Evolutionary conservation across 2,888 invertebrate genomes (phyloP), one percentile per base, ranked within the genome.

Genomic region (Apeira syringaria): DNA sequence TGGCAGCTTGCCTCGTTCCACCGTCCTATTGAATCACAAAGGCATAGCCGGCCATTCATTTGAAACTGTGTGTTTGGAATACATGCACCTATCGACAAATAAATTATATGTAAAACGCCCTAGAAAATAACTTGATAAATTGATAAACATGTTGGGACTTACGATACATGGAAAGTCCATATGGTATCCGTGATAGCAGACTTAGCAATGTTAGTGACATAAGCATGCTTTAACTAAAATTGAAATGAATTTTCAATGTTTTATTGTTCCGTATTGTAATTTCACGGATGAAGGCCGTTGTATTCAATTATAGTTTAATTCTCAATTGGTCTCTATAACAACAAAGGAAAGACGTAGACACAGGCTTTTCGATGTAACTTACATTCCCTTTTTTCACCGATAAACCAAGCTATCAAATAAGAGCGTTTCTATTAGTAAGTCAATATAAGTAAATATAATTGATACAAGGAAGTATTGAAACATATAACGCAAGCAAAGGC

Each of bases 1-100:
- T 67, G 59, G 57, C 87, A 88, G 42, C 68, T 64, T 0, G 61
- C 50, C 25, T 82, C 76, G 26, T 56, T 69, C 74, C 79, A 82
- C 29, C 52, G 66, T 4, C 87, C 88, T 8, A 56, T 44, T 25
- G 49, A 55, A 46, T 86, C 71, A 60, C 88, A 88, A 26, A 60
- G 50, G 39, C 88, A 88, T 4, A 78, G 39, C 4, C 59, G 66
- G 9, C 70, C 81, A 59, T 82, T 82, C 39, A 76, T 37, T 47
- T 71, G 47, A 49, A 82, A 77, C 39, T 76, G 71, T 8, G 79
- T 67, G 53, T 82, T 77, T 7, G 87, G 85, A n/a, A 77, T 62
- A 55, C 87, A 88, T 60, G 73, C 56, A 51, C 65, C 84, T 86
- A 17, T 47, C n/a, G 35, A 28, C 41, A 42, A 36, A 32, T n/a